Base-by-base conservation (phyloP, 1,140 invertebrate genomes). In the Tetragonula clypearis region DNA sequence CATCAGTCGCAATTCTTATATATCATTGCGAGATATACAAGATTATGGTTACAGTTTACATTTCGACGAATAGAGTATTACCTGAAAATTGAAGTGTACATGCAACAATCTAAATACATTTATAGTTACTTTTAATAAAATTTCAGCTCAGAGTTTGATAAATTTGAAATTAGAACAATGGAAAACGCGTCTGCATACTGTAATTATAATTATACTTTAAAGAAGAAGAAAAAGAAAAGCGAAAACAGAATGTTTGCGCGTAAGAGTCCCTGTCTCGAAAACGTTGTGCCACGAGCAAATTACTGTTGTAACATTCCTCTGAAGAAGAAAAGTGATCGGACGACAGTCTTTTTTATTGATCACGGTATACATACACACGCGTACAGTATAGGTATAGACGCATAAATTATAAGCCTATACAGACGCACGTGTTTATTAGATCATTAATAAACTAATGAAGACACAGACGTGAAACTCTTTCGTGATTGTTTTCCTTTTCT, bases 251-350 rank as follows among this genome's bases (percentile, higher is more conserved):
- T 53, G 55, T 75, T 26, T 35, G 55, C 12, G 17, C 5, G 5
- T 62, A 41, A 76, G 56, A 35, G 62, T 76, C 56, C 74, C 74
- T 76, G 74, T 76, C 62, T 19, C 11, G 9, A 62, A n/a, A 49
- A 41, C 41, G 15, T 19, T 26, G 15, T 68, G 26, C 19, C 35
- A 30, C 0, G 17, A 68, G 1, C 0, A 35, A 26, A 35, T 68
- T 30, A 35, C 6, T 14, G 15, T 15, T 6, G 62, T 68, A 68
- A 11, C 9, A 21, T 19, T 68, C 19, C 17, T 26, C 1, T 26
- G 6, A 26, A 26, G 6, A 26, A 26, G 5, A 65, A 15, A 65
- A 65, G n/a, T 26, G 14, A 26, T n/a, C 62, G n/a, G 15, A 15
- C 5, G 15, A 26, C n/a, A 6, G 11, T 60, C 23, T 4, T 62